phyloP scores from a whole-genome alignment of 2,113 vertebrate species.

The Sinosuthora webbiana region DNA sequence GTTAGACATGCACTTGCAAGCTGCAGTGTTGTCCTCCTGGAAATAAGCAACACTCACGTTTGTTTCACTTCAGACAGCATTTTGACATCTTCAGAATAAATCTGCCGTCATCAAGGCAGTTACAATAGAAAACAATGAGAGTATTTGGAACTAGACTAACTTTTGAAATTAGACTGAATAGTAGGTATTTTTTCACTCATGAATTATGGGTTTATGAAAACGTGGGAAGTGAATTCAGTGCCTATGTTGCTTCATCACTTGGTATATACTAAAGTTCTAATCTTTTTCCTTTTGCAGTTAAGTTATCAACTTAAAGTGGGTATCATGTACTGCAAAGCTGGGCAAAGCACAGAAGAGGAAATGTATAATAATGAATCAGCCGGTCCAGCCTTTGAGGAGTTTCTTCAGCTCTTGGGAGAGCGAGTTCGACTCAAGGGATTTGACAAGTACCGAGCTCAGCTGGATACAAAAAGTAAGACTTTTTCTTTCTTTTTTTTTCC shows the following conservation, averaged over 20 bases:
- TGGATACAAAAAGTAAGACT: slow-evolving; percentile 95
- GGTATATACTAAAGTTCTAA: background rate
- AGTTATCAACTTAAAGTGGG: slow-evolving; percentile 96
- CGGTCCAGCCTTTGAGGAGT: slow-evolving; percentile 90
- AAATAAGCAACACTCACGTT: background rate
- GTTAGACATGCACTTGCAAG: background rate
- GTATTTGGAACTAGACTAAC: background rate
- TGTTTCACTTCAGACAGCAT: background rate
- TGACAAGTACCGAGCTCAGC: slow-evolving; percentile 92
- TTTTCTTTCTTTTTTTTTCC: fast-evolving
- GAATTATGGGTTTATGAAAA: background rate
- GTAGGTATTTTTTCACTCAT: background rate
- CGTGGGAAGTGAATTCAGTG: background rate
- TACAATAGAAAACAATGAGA: background rate
- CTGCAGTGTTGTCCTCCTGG: background rate
- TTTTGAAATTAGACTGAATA: background rate
- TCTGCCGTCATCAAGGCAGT: background rate
- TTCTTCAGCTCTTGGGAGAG: slow-evolving; percentile 92
- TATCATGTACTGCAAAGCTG: slow-evolving; percentile 93
- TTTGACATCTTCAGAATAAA: background rate
- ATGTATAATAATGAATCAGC: slow-evolving; percentile 97
- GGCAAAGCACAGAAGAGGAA: slow-evolving; percentile 93
- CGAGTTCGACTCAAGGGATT: slow-evolving; percentile 93
- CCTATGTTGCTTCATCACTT: background rate
- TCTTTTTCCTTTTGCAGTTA: slow-evolving; percentile 75